Conservation (phyloP, 2,888 invertebrate species). For the Amphipoea oculea region DNA sequence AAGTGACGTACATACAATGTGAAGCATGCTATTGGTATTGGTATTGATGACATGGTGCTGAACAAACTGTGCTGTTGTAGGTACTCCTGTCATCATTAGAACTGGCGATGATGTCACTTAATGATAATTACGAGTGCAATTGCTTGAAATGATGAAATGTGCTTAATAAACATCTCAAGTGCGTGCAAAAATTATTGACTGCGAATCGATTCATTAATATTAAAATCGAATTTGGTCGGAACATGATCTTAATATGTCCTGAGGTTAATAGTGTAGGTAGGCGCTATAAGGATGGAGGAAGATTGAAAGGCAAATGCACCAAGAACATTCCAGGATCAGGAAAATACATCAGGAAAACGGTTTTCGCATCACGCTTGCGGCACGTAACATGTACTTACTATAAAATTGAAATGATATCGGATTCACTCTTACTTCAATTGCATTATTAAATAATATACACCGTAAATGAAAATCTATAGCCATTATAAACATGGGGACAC, state of each 20-base stretch:
- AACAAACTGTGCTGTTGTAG: slow-evolving; percentile 17
- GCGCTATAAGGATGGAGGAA: slow-evolving; percentile 14
- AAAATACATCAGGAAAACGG: slow-evolving; percentile 28
- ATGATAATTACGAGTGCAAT: slow-evolving; percentile 52
- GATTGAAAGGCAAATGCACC: neutral
- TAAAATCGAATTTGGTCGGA: slow-evolving; percentile 4
- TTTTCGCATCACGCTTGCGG: neutral
- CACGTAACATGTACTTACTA: neutral
- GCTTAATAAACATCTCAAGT: slow-evolving; percentile 3
- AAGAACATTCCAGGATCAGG: slow-evolving; percentile 10
- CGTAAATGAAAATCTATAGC: slow-evolving; percentile 21
- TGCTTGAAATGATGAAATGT: slow-evolving; percentile 13
- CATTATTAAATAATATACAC: neutral
- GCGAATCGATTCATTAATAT: slow-evolving; percentile 14
- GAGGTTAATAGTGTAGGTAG: neutral
- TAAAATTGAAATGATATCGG: neutral
- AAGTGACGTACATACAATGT: slow-evolving; percentile 1
- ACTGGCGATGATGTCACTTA: slow-evolving; percentile 60
- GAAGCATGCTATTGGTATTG: neutral
- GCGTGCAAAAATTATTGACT: slow-evolving; percentile 14
- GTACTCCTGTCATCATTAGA: slow-evolving; percentile 37
- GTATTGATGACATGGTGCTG: slow-evolving; percentile 27
- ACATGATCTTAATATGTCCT: slow-evolving; percentile 5
- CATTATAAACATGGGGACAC: slow-evolving; percentile 24
- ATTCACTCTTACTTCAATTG: neutral